Conservation (phyloP, 2,797 vertebrate species). For the Hydrophis major region DNA sequence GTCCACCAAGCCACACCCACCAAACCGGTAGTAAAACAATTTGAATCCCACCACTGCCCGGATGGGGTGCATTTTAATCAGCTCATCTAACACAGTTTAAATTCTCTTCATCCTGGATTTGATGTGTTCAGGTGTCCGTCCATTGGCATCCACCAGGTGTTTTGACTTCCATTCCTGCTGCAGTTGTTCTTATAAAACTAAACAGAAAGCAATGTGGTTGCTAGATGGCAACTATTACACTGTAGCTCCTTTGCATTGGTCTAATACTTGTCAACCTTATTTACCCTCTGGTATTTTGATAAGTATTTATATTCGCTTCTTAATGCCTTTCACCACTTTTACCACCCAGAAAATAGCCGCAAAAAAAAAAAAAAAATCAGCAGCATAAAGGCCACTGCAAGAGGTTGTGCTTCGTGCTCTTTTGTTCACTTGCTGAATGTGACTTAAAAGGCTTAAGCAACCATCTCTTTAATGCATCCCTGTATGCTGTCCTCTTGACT, state of each 20-base stretch:
- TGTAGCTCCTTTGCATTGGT: neutral
- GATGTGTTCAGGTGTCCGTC: neutral
- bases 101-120: neutral
- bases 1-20: too few relatives aligned
- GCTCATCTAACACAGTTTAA: neutral
- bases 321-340: neutral
- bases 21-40: too few relatives aligned
- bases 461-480: neutral
- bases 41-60: neutral
- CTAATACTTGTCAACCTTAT: neutral
- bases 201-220: neutral
- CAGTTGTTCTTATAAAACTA: neutral
- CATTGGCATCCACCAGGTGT: neutral
- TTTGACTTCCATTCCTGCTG: neutral
- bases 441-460: accelerated
- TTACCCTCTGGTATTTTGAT: neutral
- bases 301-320: neutral
- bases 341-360: neutral
- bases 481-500: neutral
- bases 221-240: neutral
- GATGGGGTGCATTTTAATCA: neutral
- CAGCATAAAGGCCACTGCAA: accelerated
- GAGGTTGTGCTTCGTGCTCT: neutral
- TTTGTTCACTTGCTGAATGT: neutral
- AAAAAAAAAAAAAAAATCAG: neutral